Evolutionary conservation across 2,113 vertebrate species (phyloP), one percentile per base, ranked within the genome.

Genomic region (Anguilla rostrata): DNA sequence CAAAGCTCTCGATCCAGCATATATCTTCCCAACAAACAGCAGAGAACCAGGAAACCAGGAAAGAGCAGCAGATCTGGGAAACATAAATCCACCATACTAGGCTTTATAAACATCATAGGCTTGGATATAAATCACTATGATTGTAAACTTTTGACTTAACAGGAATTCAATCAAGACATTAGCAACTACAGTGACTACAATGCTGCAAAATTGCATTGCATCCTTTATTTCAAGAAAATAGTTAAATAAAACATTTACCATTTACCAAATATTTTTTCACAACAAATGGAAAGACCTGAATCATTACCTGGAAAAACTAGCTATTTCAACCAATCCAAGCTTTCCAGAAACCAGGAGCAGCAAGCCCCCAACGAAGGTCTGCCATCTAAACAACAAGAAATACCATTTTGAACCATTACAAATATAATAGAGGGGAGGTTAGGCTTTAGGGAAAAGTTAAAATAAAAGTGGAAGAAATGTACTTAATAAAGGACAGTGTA

Each of bases 11-110:
- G 98, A 99, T 49, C 98, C 98, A 7, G 97, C 96, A 82, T 99
- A 99, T 92, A 99, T 99, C 87, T 96, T 95, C 34, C 98, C 98
- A 60, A 99, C 96, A 92, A 98, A 99, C 83, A 99, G 91, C 57
- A 96, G 57, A 0, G 97, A 97, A 49, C 94, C 98, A 39, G 98
- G 98, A 86, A 99, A 95, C 97, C 98, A 99, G 0, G 94, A 94
- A 75, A 97, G 83, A 88, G 96, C 93, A 66, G 95, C 92, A 87
- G 96, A 96, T 87, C 98, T 99, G 92, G 41, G 90, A 43, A 63
- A 83, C 12, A 83, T 75, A 83, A 82, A 85, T 78, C 39, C 60
- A 78, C 53, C 34, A 79, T 43, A 53, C 40, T 22, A 34, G 34
- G 34, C 34, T 43, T 41, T 43, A 71, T 34, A 43, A 16, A 43